phyloP scores from a whole-genome alignment of 1,140 invertebrate species.

The Ceratina australensis region DNA sequence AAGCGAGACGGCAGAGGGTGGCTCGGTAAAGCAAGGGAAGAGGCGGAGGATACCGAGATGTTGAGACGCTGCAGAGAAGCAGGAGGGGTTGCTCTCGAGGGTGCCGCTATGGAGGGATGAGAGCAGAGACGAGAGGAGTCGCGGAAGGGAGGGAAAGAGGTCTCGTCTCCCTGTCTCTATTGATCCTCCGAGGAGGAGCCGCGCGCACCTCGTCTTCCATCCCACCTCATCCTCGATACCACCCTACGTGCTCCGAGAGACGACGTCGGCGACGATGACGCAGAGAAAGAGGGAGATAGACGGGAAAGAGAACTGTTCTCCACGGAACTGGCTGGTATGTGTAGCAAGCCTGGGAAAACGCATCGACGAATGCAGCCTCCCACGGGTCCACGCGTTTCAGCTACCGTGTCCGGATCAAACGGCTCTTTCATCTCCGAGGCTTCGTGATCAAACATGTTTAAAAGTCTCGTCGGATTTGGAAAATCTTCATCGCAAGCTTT shows the following conservation, averaged over 20 bases:
- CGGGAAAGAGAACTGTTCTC: constrained; percentile 45
- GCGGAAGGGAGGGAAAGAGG: constrained; percentile 69
- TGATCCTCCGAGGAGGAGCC: constrained; percentile 78
- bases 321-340: constrained; percentile 32
- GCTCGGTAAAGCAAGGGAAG: constrained; percentile 40
- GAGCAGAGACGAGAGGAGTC: constrained; percentile 52
- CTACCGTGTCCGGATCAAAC: constrained; percentile 38
- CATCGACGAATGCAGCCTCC: constrained; percentile 42
- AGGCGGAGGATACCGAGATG: constrained; percentile 59
- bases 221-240: constrained; percentile 68
- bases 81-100: constrained; percentile 50
- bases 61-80: constrained; percentile 58
- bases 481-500: constrained; percentile 8
- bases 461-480: constrained; percentile 12
- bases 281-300: constrained; percentile 15
- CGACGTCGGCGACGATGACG: constrained; percentile 39
- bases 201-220: constrained; percentile 76
- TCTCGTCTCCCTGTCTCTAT: constrained; percentile 80
- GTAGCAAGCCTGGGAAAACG: constrained; percentile 52
- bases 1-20: constrained; percentile 20
- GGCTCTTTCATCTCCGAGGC: constrained; percentile 35
- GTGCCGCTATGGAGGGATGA: constrained; percentile 61
- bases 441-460: constrained; percentile 24
- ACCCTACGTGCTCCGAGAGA: constrained; percentile 43
- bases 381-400: constrained; percentile 19